Base-by-base conservation (phyloP, 2,113 vertebrate species). In the Prolemur simus region DNA sequence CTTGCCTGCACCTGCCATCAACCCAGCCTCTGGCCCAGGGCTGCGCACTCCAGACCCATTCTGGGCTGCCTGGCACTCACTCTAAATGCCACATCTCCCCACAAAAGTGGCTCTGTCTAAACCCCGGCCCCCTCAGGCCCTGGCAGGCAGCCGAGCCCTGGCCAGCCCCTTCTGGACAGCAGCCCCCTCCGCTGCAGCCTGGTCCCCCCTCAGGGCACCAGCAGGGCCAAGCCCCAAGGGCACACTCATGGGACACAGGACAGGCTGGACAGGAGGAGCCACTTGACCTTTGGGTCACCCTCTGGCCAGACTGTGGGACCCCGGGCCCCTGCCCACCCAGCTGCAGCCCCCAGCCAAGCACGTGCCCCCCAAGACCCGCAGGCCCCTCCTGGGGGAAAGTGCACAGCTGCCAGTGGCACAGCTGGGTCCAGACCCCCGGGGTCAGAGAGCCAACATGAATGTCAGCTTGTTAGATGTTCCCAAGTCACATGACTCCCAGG, bases 161-260 rank as follows among this genome's bases (percentile, higher is more conserved):
- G 56, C 71, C 71, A 45, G 71, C 34, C 18, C 42, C 39, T 80
- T 23, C 23, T 3, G 17, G 34, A 45, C 21, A 25, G 64, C 54
- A 39, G 18, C 45, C 45, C 3, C 0, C 5, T 94, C 27, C 20
- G 54, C 45, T 49, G 2, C 23, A 5, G 77, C 54, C 69, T 8
- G 21, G 34, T 5, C 29, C 29, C n/a, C 32, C 5, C 15, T 73
- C 6, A 0, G 17, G 0, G 32, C 69, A 66, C 10, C 10, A 12
- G 54, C 66, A 89, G 34, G 8, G 1, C 23, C 47, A 56, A n/a
- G 20, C 15, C 54, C 56, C 7, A 47, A 32, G 18, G 68, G 45
- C 21, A 18, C 0, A 3, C 77, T 49, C 13, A 11, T 15, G 34
- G 34, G 49, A 60, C 69, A 77, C 49, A 14, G 58, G 27, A 34